Base-by-base conservation (phyloP, 2,888 invertebrate genomes). In the Ichneumon xanthorius region DNA sequence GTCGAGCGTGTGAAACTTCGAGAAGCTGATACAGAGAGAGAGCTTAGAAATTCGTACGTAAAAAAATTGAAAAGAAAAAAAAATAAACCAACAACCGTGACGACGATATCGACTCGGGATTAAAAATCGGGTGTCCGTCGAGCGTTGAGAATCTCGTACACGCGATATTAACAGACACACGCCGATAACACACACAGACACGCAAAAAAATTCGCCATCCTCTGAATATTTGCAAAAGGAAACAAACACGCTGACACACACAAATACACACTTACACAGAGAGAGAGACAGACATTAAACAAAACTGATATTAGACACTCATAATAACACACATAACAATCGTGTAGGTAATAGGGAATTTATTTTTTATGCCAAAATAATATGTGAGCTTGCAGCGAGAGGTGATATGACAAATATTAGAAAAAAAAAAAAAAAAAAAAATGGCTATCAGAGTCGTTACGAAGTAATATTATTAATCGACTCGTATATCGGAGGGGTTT, bases 321-420 rank as follows among this genome's bases (percentile, higher is more conserved):
- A 37, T 83, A 37, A 63, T 61, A 77, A 63, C 19, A 76, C 65
- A 82, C 76, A 79, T 70, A 75, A 82, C 82, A 78, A 84, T 86
- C 80, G 75, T 84, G 87, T 91, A 91, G 91, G 89, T 90, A 81
- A 91, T 93, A 92, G 91, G 91, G 88, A 92, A 91, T 93, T 93
- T 93, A 93, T 93, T 93, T 93, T 93, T 93, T 93, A 93, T 91
- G 93, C 90, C 89, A 87, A 92, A 90, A 89, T 85, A 80, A 89
- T 88, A 89, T 86, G 87, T 88, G 88, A 89, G 88, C 88, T 88
- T 89, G 89, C 89, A 82, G 84, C 88, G 87, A 87, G 86, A 88
- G 87, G 89, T 89, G 89, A 89, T 89, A 89, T 89, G 89, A 89
- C 89, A 89, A 89, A 89, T 89, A 89, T 89, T 89, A 89, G 89